Evolutionary conservation across 2,888 invertebrate genomes (phyloP).

Genomic region (Amiota communis): DNA sequence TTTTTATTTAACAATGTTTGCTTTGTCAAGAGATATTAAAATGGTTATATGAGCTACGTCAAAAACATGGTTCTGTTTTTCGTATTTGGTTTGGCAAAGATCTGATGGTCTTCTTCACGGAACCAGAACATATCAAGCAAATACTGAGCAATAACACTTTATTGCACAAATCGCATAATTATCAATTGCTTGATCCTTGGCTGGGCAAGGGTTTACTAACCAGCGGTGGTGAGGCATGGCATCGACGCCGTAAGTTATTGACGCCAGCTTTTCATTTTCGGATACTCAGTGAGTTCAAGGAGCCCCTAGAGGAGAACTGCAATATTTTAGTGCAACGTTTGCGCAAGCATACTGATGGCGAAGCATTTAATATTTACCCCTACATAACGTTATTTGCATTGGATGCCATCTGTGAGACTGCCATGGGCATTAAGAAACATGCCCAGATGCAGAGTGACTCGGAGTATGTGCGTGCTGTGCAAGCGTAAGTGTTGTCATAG

Average conservation of each 20-base stretch:
- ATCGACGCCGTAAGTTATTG: slow-evolving; percentile 80
- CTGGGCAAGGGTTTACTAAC: slow-evolving; percentile 69
- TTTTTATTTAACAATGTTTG: not conserved
- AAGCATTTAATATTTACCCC: slow-evolving; percentile 77
- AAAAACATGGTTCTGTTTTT: slow-evolving; percentile 64
- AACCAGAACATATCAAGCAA: slow-evolving; percentile 66
- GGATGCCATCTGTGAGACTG: slow-evolving; percentile 77
- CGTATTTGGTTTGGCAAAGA: slow-evolving; percentile 71
- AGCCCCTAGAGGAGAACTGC: slow-evolving; percentile 81
- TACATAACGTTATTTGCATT: slow-evolving; percentile 74
- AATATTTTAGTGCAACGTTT: slow-evolving; percentile 74
- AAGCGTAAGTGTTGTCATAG: slow-evolving; percentile 75
- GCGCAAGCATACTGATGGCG: slow-evolving; percentile 72
- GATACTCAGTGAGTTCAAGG: slow-evolving; percentile 82
- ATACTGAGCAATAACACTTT: slow-evolving; percentile 64
- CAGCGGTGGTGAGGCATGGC: slow-evolving; percentile 77
- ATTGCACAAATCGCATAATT: slow-evolving; percentile 64
- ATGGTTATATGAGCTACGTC: slow-evolving; percentile 63
- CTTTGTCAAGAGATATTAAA: slow-evolving; percentile 61
- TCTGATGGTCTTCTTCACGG: slow-evolving; percentile 65
- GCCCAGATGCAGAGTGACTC: slow-evolving; percentile 81
- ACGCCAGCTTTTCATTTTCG: slow-evolving; percentile 88
- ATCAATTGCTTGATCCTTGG: slow-evolving; percentile 64
- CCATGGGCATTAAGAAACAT: slow-evolving; percentile 86
- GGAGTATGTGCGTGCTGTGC: slow-evolving; percentile 82